Base-by-base conservation (phyloP, 2,797 vertebrate genomes). In the Heteromormyrus szaboi region DNA sequence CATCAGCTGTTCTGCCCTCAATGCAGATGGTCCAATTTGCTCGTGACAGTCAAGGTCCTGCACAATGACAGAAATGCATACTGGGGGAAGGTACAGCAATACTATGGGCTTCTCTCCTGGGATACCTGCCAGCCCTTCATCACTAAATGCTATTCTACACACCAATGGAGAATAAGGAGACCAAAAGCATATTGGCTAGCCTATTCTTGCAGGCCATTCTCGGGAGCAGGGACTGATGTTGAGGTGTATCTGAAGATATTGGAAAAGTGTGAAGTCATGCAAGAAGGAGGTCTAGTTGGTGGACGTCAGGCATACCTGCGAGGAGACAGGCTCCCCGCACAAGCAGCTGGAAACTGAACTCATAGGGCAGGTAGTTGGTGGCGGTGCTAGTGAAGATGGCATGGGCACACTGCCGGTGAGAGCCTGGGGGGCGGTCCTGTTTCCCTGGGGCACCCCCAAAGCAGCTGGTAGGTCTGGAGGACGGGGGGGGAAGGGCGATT, bases 291-390 rank as follows among this genome's bases (percentile, higher is more conserved):
- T 29, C 4, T 17, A 8, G 19, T 12, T 17, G 7, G 33, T 19
- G 46, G 54, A 54, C 37, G 48, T 50, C 62, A 22, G 19, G 8
- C 89, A 37, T 96, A 99, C 98, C 98, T 90, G 98, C 98, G 87
- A 99, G 93, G 79, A 99, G 96, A 91, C 98, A 99, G 11, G 98
- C 98, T 29, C 98, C 98, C 90, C 97, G 96, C 92, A 99, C 98
- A 94, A 99, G 95, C 94, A 99, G 96, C 95, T 98, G 97, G 0
- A 99, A 99, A 94, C 94, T 93, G 91, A 99, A 97, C 76, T 98
- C 97, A 0, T 99, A 99, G 0, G 97, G 97, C 72, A 96, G 96
- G 88, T 97, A 96, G 91, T 96, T 99, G 91, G 93, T 95, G 84
- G 97, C 96, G 50, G 93, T 95, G 91, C 96, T 95, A 44, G 94